Evolutionary conservation across 2,113 vertebrate genomes (phyloP), one percentile per base, ranked within the genome.

Genomic region (Gobio gobio): DNA sequence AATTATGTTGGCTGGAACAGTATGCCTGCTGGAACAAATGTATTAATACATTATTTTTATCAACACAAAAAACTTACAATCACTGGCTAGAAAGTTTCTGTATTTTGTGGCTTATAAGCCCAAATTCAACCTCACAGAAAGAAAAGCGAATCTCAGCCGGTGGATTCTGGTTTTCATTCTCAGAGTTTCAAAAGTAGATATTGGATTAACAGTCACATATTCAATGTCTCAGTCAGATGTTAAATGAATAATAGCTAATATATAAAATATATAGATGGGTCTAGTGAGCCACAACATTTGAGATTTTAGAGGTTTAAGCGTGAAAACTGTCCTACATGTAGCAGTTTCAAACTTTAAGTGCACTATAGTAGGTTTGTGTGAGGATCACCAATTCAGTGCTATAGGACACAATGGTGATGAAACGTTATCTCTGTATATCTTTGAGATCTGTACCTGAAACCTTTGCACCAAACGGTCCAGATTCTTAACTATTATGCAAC

Each of bases 401-500:
- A 20, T 2, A 78, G 33, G n/a, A 22, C 14, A 64, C 7, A 26
- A 20, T 20, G 4, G 5, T 47, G 61, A 66, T 81, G 61, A 26
- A 51, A 29, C 9, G 59, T 66, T 49, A 66, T 66, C 78, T 81
- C 9, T 2, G 58, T 20, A 14, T 26, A 49, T 33, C 22, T 79
- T 16, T 47, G 4, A 45, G 16, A 64, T 20, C 16, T 64, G 59
- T 20, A 51, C 18, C 43, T 51, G 45, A 51, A 81, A 51, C 61
- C 75, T 78, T 14, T 59, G 76, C 75, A 40, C 33, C 9, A 56
- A 51, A 33, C 20, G n/a, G 22, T 22, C 33, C 9, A 81, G 79
- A 81, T 68, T 81, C 24, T 54, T 81, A 81, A 36, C n/a, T 22
- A 51, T 81, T 81, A 33, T 13, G 61, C 61, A 81, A 81, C 24